Base-by-base conservation (phyloP, 1,140 invertebrate genomes). In the Oedothorax gibbosus region DNA sequence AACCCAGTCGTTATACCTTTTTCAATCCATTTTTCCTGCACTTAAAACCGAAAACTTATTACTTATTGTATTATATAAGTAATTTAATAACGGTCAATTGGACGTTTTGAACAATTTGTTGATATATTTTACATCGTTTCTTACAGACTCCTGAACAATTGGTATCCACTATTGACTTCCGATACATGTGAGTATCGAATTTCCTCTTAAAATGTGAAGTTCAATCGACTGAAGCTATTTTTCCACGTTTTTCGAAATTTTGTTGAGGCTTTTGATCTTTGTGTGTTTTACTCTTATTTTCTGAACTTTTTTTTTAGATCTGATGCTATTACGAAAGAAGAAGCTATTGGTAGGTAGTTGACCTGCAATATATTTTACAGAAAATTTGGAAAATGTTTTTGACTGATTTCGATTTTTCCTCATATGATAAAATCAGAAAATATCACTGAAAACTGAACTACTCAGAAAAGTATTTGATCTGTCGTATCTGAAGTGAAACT, bases 131-230 rank as follows among this genome's bases (percentile, higher is more conserved):
- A 0, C 9, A 6, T 65, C 21, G 4, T 20, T 69, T 54, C 14
- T 35, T 84, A 51, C 65, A 87, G 86, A 92, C 93, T 84, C 96
- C 96, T 0, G 95, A 97, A 89, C 88, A 93, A 89, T 89, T 98
- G 12, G 93, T 97, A 7, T 95, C 94, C 0, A 93, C 93, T 7
- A 96, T 98, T 84, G 96, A 98, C 90, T 98, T 98, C 89, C 93
- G 95, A 90, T 94, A 95, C 87, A 93, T 95, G 94, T 94, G 90
- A 92, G 91, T 90, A 51, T 9, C 18, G 0, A 15, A 50, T 21
- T 57, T 60, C 20, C 71, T 60, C 35, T 62, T 9, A 62, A 49
- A 62, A n/a, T 6, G 14, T 62, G 12, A 68, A 68, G 35, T 73
- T 20, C 20, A n/a, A 9, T 14, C 56, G 14, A 20, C 15, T 14